A percentile compares a stretch with the other conserved stretches of the same genome.
These are phyloP conservation scores for Frieseomelitta varia DNA, from an alignment of 1,140 invertebrate species.

Conservation along the genomic window DNA sequence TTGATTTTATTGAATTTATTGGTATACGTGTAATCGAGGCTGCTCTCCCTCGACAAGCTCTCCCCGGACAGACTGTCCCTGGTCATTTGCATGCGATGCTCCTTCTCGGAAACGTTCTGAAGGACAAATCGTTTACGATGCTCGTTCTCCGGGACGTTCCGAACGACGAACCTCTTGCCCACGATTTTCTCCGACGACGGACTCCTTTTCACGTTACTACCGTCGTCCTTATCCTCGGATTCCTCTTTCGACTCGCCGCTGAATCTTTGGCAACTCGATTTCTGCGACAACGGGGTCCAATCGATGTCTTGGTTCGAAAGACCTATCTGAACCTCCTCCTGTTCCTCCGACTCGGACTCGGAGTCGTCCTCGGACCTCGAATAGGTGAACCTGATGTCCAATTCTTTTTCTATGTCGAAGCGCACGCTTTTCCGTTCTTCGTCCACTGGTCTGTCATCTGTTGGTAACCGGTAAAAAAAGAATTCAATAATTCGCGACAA, in stretches of 20 bases:
- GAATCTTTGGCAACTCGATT: slow-evolving; percentile 4
- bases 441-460: slow-evolving; percentile 82
- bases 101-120: slow-evolving; percentile 77
- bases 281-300: slow-evolving; percentile 23
- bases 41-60: slow-evolving; percentile 53
- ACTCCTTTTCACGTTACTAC: not conserved
- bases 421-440: slow-evolving; percentile 89
- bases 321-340: slow-evolving; percentile 69
- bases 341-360: slow-evolving; percentile 78
- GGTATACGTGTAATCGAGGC: slow-evolving; percentile 48
- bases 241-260: slow-evolving; percentile 41
- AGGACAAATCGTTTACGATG: slow-evolving; percentile 77
- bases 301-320: slow-evolving; percentile 35
- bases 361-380: slow-evolving; percentile 83
- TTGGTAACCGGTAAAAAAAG: not conserved
- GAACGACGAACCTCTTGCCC: slow-evolving; percentile 76
- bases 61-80: slow-evolving; percentile 66
- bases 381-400: slow-evolving; percentile 76
- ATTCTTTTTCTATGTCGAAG: slow-evolving; percentile 83
- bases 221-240: slow-evolving; percentile 22
- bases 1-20: slow-evolving; percentile 74
- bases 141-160: slow-evolving; percentile 78
- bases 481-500: not conserved
- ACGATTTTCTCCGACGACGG: slow-evolving; percentile 54
- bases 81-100: slow-evolving; percentile 75